These are phyloP conservation scores for Tetramorium simillimum DNA, from an alignment of 1,140 invertebrate genomes.

Conservation along the genomic window DNA sequence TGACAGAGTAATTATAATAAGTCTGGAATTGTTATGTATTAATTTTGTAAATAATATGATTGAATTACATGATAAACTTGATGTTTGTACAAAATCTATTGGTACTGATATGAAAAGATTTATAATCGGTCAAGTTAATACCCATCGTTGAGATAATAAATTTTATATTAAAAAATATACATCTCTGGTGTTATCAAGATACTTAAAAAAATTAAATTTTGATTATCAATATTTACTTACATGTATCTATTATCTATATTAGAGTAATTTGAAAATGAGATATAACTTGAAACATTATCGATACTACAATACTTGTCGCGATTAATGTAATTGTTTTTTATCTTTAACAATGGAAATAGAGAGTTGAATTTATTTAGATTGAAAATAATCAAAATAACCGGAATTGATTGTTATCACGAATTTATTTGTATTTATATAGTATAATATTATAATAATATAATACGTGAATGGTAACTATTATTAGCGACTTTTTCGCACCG, in stretches of 20 bases:
- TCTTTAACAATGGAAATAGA: background rate
- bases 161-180: background rate
- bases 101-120: background rate
- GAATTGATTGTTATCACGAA: background rate
- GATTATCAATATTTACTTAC: background rate
- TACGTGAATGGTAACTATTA: no score
- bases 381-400: background rate
- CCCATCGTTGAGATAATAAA: background rate
- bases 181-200: background rate
- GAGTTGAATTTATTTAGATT: background rate
- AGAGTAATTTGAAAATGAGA: background rate
- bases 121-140: background rate
- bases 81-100: background rate
- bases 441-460: no score
- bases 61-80: background rate
- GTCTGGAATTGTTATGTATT: background rate
- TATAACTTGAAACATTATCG: background rate
- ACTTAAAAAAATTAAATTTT: background rate
- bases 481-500: background rate
- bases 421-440: background rate
- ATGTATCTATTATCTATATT: background rate
- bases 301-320: background rate
- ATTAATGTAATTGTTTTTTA: background rate
- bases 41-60: background rate
- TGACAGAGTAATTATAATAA: background rate